phyloP scores from a whole-genome alignment of 2,113 vertebrate species.

The Podocnemis expansa region DNA sequence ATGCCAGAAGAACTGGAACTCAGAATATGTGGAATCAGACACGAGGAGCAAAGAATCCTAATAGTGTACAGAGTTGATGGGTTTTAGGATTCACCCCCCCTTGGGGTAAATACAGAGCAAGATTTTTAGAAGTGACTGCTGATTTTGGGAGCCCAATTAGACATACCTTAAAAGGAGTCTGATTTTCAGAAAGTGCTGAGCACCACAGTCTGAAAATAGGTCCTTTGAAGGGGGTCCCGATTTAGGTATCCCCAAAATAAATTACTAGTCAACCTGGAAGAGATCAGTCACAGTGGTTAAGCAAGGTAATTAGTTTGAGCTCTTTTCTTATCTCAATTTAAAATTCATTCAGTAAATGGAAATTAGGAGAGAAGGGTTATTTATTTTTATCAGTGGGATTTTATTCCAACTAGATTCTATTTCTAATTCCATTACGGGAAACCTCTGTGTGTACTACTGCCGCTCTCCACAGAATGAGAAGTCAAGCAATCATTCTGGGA shows the following conservation, averaged over 20 bases:
- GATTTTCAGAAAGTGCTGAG: constrained; percentile 13
- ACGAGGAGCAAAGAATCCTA: not conserved
- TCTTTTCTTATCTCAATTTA: not conserved
- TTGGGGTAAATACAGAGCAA: constrained; percentile 21
- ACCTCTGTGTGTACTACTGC: not conserved
- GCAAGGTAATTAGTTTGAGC: not conserved
- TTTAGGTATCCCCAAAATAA: not conserved
- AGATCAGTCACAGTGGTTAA: accelerated
- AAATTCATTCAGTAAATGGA: not conserved
- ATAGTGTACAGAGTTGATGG: not conserved
- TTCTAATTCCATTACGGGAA: not conserved
- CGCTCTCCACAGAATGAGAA: not conserved
- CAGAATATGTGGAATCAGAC: not conserved
- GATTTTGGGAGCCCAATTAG: not conserved
- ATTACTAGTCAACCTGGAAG: not conserved
- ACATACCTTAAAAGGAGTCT: not conserved
- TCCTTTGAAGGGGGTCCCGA: not conserved
- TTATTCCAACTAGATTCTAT: not conserved
- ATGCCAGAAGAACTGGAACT: not conserved
- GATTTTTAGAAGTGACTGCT: not conserved
- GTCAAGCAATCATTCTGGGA: not conserved
- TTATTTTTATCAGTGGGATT: not conserved
- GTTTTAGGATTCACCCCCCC: constrained; percentile 42
- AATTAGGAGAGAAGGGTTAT: not conserved
- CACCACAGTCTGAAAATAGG: not conserved